Percentiles rank a stretch among this genome's conserved stretches.
phyloP scores from a whole-genome alignment of 2,888 invertebrate genomes.

The Barypeithes pellucidus region DNA sequence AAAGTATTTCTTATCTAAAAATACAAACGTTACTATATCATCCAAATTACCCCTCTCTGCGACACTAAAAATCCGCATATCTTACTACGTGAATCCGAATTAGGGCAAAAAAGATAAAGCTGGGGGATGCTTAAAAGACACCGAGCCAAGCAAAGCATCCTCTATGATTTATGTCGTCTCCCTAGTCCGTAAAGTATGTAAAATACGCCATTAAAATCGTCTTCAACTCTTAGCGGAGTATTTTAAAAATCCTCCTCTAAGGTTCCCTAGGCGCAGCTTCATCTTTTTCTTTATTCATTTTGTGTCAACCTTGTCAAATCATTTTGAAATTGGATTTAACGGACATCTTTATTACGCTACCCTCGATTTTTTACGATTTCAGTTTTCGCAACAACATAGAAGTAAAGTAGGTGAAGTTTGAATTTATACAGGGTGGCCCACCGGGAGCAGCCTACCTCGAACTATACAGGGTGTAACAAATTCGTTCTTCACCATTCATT shows the following conservation, averaged over 20 bases:
- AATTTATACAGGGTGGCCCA: too few species aligned
- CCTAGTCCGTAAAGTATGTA: constrained; percentile 51
- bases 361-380: too few species aligned
- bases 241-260: constrained; percentile 46
- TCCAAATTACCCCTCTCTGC: constrained; percentile 20
- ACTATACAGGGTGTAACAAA: too few species aligned
- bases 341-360: not conserved
- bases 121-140: constrained; percentile 40
- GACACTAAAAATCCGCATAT: constrained; percentile 28
- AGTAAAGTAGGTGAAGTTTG: too few species aligned
- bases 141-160: constrained; percentile 38
- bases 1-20: constrained; percentile 13
- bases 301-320: constrained; percentile 45
- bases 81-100: constrained; percentile 40
- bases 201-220: constrained; percentile 53
- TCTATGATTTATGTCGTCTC: constrained; percentile 48
- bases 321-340: constrained; percentile 44
- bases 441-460: too few species aligned
- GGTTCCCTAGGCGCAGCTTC: constrained; percentile 46
- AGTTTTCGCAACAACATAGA: too few species aligned
- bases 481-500: too few species aligned
- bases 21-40: constrained; percentile 19
- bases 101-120: constrained; percentile 33
- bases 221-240: constrained; percentile 51
- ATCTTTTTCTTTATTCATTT: constrained; percentile 41